These are phyloP conservation scores for Prunella fulvescens DNA, from an alignment of 2,113 vertebrate genomes.

Conservation along the genomic window DNA sequence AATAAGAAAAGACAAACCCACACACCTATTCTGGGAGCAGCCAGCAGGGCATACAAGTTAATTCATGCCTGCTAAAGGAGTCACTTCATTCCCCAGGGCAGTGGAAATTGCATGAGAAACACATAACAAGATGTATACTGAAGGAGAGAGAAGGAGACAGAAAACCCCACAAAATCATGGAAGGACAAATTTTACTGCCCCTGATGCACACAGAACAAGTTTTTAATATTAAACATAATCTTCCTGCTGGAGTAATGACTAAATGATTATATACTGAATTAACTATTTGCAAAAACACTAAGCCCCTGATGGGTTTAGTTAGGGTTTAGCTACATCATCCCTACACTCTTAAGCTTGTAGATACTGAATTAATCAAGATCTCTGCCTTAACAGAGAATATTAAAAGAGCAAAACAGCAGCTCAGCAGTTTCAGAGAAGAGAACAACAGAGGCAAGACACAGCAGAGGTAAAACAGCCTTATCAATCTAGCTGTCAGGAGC, in stretches of 20 bases:
- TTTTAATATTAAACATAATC: not conserved
- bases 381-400: not conserved
- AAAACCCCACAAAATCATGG: not conserved
- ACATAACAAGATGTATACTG: fast-evolving
- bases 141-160: not conserved
- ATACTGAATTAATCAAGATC: not conserved
- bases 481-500: not conserved
- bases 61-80: not conserved
- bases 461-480: not conserved
- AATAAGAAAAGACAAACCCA: not conserved
- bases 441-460: not conserved
- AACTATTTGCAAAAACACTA: not conserved
- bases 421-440: not conserved
- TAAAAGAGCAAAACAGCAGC: not conserved
- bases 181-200: not conserved
- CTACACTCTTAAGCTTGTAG: not conserved
- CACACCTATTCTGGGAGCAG: not conserved
- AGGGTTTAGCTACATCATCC: not conserved
- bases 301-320: not conserved
- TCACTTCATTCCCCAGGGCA: not conserved
- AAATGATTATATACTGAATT: not conserved
- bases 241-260: not conserved
- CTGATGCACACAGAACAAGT: not conserved
- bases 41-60: not conserved
- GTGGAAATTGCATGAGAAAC: not conserved